These are phyloP conservation scores for Poecilia velifera DNA, from an alignment of 2,797 vertebrate species.

Conservation along the genomic window DNA sequence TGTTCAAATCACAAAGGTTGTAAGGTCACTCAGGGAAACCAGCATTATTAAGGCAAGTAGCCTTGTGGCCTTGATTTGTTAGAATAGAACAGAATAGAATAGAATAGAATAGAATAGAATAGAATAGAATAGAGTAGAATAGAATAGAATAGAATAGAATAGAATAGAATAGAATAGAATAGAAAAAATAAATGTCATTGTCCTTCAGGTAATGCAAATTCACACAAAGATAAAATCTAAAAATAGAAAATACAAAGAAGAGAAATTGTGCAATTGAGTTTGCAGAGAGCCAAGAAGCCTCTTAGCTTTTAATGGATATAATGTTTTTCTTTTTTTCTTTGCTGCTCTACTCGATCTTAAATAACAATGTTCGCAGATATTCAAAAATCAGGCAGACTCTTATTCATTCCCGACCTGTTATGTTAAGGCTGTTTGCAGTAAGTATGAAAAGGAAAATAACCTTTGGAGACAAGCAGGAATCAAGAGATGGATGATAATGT, in stretches of 20 bases:
- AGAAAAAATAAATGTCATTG: background rate
- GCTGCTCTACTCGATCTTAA: constrained; percentile 13
- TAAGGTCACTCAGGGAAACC: constrained; percentile 24
- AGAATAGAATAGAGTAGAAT: background rate
- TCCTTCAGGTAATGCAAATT: background rate
- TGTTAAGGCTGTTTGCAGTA: constrained; percentile 39
- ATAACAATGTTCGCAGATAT: constrained; percentile 9
- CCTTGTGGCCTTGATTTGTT: background rate
- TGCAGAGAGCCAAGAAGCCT: background rate
- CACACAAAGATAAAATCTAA: background rate
- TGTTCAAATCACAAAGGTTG: constrained; percentile 49
- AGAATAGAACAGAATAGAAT: background rate
- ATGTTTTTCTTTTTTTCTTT: background rate
- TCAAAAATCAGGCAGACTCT: background rate
- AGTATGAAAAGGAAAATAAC: constrained; percentile 4
- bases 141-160: too few species aligned
- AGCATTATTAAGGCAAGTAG: background rate
- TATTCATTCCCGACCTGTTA: constrained; percentile 4
- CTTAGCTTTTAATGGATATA: constrained; percentile 9
- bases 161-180: too few species aligned
- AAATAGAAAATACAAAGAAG: background rate
- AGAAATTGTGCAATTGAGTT: background rate
- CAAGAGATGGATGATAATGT: constrained; percentile 48
- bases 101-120: background rate
- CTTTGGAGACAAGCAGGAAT: constrained; percentile 4